Base-by-base conservation (phyloP, 2,797 vertebrate species). In the Syncerus caffer region DNA sequence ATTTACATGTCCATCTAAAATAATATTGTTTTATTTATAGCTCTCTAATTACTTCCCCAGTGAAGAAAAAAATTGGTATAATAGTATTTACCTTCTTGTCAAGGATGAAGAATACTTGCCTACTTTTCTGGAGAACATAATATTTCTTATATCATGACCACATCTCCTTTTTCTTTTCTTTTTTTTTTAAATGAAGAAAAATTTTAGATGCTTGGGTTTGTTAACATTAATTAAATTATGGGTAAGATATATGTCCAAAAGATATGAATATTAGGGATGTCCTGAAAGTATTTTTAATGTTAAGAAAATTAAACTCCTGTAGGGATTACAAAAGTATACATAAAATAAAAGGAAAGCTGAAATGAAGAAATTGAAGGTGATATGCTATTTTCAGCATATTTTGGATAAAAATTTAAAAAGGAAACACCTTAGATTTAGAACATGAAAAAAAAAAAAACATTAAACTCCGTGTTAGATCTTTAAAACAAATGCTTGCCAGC, bases 21-120 rank as follows among this genome's bases (percentile, higher is more conserved):
- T 98, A 98, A 96, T 16, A 92, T 74, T 60, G 47, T 98, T 97
- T 95, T 96, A 98, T 98, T 98, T 97, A 97, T 96, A 97, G 98
- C 97, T 98, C 91, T 97, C 97, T 97, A 85, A 89, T 87, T 98
- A 0, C 4, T 67, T 31, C 34, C 62, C 80, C 42, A 95, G 8
- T 76, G n/a, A 82, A 55, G 53, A 82, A 85, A 79, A 71, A 55
- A 74, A 25, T 31, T 38, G 47, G 4, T 58, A 12, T 23, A 10
- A 3, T 23, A 47, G 17, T 42, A 82, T 95, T 85, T 85, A 62
- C n/a, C 29, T 64, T 89, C 15, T 12, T 89, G 17, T 96, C 51
- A 76, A 79, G 19, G 64, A 86, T 80, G 80, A 88, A 50, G 62
- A 84, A 92, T 82, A 76, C 21, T 84, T 94, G 14, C 58, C 10